Conservation (phyloP, 2,113 vertebrate species). For the Cairina moschata region DNA sequence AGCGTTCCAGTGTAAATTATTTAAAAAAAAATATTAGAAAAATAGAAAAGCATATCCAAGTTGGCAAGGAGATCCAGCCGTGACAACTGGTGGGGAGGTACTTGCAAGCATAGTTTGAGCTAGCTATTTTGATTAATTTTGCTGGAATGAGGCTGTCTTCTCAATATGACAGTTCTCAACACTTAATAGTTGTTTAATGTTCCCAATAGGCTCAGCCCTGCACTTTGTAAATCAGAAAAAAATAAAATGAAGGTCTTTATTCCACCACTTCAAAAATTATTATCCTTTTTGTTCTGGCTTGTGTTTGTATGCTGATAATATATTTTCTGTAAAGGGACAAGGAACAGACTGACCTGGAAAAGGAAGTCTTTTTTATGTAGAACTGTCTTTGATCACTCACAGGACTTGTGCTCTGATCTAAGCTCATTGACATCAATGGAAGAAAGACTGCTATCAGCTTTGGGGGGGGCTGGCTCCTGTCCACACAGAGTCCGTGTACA, state of each 20-base stretch:
- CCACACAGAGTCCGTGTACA: background rate
- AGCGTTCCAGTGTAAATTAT: background rate
- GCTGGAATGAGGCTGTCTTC: constrained; percentile 20
- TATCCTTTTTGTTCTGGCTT: constrained; percentile 45
- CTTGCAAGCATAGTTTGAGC: constrained; percentile 34
- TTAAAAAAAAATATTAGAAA: background rate
- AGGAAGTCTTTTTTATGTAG: constrained; percentile 45
- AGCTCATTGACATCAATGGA: constrained; percentile 54
- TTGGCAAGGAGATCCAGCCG: background rate
- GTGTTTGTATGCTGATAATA: constrained; percentile 39
- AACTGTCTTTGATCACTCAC: constrained; percentile 58
- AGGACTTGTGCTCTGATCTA: constrained; percentile 42
- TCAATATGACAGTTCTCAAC: constrained; percentile 21
- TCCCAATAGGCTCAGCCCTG: constrained; percentile 36
- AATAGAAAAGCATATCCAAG: background rate
- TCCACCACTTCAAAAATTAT: constrained; percentile 49
- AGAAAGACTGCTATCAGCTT: constrained; percentile 25
- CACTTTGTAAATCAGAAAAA: constrained; percentile 59
- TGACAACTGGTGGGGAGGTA: background rate
- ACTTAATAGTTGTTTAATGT: constrained; percentile 31
- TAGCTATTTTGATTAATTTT: constrained; percentile 44
- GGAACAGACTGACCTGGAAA: constrained; percentile 65
- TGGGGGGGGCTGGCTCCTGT: background rate
- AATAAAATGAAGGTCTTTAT: constrained; percentile 44
- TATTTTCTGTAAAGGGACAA: constrained; percentile 45